These are phyloP conservation scores for Diaperis boleti DNA, from an alignment of 2,888 invertebrate genomes.

Conservation along the genomic window DNA sequence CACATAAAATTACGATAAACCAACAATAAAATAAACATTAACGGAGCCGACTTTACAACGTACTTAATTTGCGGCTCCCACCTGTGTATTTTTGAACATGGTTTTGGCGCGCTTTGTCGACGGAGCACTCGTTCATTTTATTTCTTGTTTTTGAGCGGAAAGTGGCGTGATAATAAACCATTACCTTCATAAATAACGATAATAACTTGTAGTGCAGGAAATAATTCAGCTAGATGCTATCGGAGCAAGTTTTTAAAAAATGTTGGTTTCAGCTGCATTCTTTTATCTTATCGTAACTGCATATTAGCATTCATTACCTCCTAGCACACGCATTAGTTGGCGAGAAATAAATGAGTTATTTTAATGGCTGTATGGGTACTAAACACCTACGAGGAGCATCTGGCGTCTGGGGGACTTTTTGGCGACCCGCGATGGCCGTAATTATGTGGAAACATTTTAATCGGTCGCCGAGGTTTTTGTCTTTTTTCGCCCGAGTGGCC, in stretches of 20 bases:
- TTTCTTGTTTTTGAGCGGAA: slow-evolving; percentile 53
- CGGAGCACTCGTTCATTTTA: slow-evolving; percentile 34
- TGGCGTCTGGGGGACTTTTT: background rate
- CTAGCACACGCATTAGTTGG: slow-evolving; percentile 25
- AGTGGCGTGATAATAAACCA: slow-evolving; percentile 59
- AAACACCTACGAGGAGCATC: slow-evolving; percentile 2
- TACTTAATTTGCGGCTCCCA: slow-evolving; percentile 1
- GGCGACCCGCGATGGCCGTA: background rate
- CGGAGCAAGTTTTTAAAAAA: slow-evolving; percentile 50
- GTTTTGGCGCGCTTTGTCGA: too few relatives aligned
- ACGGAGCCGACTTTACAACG: background rate
- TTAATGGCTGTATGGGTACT: slow-evolving; percentile 17
- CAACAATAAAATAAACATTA: slow-evolving; percentile 23
- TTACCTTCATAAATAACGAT: slow-evolving; percentile 57
- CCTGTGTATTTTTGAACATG: background rate
- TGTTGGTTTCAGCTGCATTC: slow-evolving; percentile 48
- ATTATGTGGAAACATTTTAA: background rate
- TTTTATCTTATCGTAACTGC: slow-evolving; percentile 40
- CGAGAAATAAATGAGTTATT: slow-evolving; percentile 19
- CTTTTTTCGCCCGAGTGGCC: background rate
- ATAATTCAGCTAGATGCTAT: slow-evolving; percentile 57
- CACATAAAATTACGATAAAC: slow-evolving; percentile 24
- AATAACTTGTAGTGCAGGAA: slow-evolving; percentile 57
- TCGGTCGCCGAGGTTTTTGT: background rate
- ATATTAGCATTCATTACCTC: slow-evolving; percentile 40